Percentiles rank a stretch among this genome's conserved stretches.
Conservation (phyloP, 2,888 invertebrate genomes). For the Epinotia nisella region DNA sequence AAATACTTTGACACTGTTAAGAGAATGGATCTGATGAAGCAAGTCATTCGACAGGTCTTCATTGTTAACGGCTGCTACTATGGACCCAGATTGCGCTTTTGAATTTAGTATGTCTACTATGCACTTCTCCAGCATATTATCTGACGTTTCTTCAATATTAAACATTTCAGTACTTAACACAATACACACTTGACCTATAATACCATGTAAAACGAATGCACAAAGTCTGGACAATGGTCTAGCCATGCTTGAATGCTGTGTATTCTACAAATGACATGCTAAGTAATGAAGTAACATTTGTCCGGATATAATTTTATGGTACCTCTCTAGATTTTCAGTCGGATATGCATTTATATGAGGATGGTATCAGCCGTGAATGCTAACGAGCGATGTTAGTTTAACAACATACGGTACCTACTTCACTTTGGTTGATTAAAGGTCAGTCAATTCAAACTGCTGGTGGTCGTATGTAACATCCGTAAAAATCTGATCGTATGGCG, state of each 20-base stretch:
- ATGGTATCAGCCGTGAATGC: background rate
- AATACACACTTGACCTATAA: constrained; percentile 1
- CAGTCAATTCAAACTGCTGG: too few species aligned
- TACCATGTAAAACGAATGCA: background rate
- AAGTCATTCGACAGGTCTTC: constrained; percentile 6
- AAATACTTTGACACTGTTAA: constrained; percentile 13
- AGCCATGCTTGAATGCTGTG: background rate
- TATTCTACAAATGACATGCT: background rate
- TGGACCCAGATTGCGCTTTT: background rate
- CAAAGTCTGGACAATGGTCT: background rate
- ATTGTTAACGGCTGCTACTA: constrained; percentile 13
- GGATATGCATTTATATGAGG: background rate
- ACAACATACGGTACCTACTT: background rate
- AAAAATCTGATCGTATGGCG: too few species aligned
- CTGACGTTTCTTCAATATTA: background rate
- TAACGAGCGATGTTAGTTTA: background rate
- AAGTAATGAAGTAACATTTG: background rate
- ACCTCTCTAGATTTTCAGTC: background rate
- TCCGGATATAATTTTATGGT: too few species aligned
- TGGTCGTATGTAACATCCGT: too few species aligned
- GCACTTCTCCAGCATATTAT: constrained; percentile 20
- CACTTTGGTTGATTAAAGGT: constrained; percentile 1
- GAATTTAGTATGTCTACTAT: constrained; percentile 28
- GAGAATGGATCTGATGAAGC: constrained; percentile 17
- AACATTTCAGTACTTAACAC: background rate